These are phyloP conservation scores for Achatina immaculata DNA, from an alignment of 1,140 invertebrate species.

Conservation along the genomic window DNA sequence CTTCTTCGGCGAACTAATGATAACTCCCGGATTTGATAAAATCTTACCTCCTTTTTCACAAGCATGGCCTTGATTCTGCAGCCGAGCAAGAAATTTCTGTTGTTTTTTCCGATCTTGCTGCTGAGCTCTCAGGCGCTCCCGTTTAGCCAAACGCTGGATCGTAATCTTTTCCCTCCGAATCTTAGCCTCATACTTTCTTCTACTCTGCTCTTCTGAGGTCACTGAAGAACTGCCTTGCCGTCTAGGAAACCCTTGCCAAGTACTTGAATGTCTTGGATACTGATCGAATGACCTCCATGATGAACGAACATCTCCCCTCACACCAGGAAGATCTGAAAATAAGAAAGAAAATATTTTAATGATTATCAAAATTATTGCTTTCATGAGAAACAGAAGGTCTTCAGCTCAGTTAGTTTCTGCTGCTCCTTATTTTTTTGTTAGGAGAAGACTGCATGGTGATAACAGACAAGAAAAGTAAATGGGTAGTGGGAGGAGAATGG, in stretches of 20 bases:
- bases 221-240: background rate
- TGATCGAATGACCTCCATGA: conserved; percentile 1
- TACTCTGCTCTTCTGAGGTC: background rate
- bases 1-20: conserved; percentile 13
- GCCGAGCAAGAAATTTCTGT: background rate
- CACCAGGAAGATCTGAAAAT: conserved; percentile 4
- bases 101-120: conserved; percentile 2
- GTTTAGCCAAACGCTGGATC: background rate
- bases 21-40: background rate
- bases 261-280: background rate
- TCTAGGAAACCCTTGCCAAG: background rate
- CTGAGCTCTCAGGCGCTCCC: conserved; percentile 8
- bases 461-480: too few relatives aligned
- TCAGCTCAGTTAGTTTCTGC: too few relatives aligned
- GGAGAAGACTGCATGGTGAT: too few relatives aligned
- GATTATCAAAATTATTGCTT: too few relatives aligned
- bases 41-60: background rate
- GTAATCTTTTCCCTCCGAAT: background rate
- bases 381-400: too few relatives aligned
- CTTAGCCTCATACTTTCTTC: conserved; percentile 2
- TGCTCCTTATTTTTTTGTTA: too few relatives aligned
- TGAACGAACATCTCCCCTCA: background rate
- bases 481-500: too few relatives aligned
- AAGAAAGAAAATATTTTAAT: background rate
- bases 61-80: background rate